phyloP scores from a whole-genome alignment of 2,113 vertebrate genomes.

The Mus spicilegus region DNA sequence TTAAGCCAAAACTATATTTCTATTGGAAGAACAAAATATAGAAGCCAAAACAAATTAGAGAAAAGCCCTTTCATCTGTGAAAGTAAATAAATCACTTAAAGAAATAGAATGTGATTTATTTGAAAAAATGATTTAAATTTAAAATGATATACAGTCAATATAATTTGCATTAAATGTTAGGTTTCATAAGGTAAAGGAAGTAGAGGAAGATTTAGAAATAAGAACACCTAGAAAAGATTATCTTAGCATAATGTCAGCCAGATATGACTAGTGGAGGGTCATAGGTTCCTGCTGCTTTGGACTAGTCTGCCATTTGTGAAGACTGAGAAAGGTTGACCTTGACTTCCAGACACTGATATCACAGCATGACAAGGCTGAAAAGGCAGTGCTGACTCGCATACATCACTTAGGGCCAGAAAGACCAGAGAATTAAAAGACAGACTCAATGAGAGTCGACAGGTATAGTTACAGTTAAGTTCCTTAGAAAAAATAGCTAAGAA shows the following conservation, averaged over 20 bases:
- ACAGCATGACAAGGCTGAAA: not conserved
- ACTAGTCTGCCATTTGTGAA: not conserved
- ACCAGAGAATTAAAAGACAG: slow-evolving; percentile 54
- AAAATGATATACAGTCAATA: not conserved
- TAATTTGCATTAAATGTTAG: not conserved
- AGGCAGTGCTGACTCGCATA: not conserved
- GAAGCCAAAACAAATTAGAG: slow-evolving; percentile 25
- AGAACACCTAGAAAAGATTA: not conserved
- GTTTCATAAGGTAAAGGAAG: not conserved
- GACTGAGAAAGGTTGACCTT: slow-evolving; percentile 1
- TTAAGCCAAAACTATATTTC: slow-evolving; percentile 4
- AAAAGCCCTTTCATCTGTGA: not conserved
- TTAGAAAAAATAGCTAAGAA: slow-evolving; percentile 18
- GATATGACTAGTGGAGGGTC: not conserved
- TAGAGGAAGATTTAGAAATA: not conserved
- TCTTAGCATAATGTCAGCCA: slow-evolving; percentile 14
- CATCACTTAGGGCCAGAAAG: slow-evolving; percentile 19
- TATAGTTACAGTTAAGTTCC: not conserved
- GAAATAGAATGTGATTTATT: not conserved
- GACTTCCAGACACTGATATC: slow-evolving; percentile 11
- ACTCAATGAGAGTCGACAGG: not conserved
- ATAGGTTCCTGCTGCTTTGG: not conserved
- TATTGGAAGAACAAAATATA: not conserved
- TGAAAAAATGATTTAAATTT: not conserved
- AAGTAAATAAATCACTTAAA: slow-evolving; percentile 9